These are phyloP conservation scores for Hyperopisus bebe DNA, from an alignment of 2,113 vertebrate species.

Conservation along the genomic window DNA sequence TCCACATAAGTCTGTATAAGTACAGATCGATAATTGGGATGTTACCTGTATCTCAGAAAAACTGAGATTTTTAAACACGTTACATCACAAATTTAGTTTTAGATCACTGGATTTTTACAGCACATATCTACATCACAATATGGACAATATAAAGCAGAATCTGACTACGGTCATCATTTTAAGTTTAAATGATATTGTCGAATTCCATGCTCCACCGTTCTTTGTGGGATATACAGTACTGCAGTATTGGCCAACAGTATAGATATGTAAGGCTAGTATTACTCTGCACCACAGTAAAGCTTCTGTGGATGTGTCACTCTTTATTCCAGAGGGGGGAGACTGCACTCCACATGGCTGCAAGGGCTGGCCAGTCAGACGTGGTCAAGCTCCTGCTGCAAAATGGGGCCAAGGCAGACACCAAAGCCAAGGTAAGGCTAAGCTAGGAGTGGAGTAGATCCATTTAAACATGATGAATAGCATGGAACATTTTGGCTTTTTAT, in stretches of 20 bases:
- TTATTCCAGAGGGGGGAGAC: slow-evolving; percentile 86
- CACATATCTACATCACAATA: neutral
- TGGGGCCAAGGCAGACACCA: slow-evolving; percentile 84
- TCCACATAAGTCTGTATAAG: too few relatives aligned
- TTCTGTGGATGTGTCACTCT: neutral
- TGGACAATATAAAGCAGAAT: neutral
- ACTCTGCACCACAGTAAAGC: neutral
- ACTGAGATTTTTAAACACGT: neutral
- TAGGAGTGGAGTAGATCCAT: neutral
- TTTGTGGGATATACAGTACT: neutral
- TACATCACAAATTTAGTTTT: neutral
- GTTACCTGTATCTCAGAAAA: neutral
- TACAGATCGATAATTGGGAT: neutral
- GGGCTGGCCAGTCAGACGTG: slow-evolving; percentile 87
- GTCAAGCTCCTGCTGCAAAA: slow-evolving; percentile 89
- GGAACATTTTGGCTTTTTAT: neutral
- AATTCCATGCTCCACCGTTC: neutral
- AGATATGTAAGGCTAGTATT: neutral
- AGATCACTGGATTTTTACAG: neutral
- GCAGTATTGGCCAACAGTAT: neutral
- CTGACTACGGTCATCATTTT: neutral
- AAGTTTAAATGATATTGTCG: neutral
- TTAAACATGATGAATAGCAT: neutral
- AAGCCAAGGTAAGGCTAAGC: slow-evolving; percentile 76
- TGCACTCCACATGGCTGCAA: slow-evolving; percentile 91